These are phyloP conservation scores for Oreochromis mossambicus DNA, from an alignment of 2,797 vertebrate species.

Conservation along the genomic window DNA sequence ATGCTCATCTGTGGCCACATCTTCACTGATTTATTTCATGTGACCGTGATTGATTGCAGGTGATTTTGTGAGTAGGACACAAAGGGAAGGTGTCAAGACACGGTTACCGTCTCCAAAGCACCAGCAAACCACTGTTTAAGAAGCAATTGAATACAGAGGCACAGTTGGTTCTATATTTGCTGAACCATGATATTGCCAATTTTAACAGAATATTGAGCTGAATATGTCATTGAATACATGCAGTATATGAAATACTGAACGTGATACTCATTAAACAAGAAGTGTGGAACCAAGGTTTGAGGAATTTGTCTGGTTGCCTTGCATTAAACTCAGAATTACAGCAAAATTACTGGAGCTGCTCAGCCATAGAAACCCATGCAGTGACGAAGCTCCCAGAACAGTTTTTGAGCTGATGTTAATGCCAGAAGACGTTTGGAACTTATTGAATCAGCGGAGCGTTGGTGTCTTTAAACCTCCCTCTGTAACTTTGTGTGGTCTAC, in stretches of 20 bases:
- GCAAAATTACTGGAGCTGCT: not conserved
- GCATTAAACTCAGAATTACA: not conserved
- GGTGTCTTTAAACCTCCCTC: not conserved
- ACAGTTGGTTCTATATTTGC: not conserved
- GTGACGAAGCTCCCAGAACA: not conserved
- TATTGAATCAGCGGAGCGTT: not conserved
- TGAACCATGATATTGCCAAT: not conserved
- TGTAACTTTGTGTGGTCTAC: not conserved
- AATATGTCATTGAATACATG: not conserved
- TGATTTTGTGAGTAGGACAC: not conserved
- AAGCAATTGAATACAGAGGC: not conserved
- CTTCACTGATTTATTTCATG: not conserved
- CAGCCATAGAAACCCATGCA: not conserved
- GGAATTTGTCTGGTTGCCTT: not conserved
- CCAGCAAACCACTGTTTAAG: not conserved
- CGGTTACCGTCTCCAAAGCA: not conserved
- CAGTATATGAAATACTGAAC: not conserved
- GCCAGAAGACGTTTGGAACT: not conserved
- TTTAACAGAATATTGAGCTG: not conserved
- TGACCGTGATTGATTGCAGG: not conserved
- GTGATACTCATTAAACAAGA: not conserved
- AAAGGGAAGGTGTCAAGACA: not conserved
- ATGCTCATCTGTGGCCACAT: not conserved
- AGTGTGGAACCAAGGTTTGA: not conserved
- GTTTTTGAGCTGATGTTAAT: not conserved